phyloP scores from a whole-genome alignment of 37 sponge, comb jelly and placozoan genomes.

The Chondrosia reniformis region DNA sequence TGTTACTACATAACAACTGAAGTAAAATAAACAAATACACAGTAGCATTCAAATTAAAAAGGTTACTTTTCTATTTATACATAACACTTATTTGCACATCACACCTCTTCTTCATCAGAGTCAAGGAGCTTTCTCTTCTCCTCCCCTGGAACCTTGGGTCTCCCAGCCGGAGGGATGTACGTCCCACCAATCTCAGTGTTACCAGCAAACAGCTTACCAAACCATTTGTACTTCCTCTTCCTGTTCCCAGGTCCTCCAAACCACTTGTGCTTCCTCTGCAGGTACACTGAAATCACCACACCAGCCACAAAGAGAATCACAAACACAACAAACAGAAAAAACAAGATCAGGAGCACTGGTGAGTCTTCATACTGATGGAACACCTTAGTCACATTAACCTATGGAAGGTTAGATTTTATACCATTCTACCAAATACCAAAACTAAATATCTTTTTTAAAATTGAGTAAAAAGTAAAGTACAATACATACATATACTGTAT shows the following conservation, averaged over 20 bases:
- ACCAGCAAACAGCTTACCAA: not conserved
- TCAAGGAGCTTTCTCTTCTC: constrained; percentile 4
- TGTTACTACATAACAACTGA: too few species aligned
- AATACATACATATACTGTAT: constrained; percentile 6
- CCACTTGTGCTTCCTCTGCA: not conserved
- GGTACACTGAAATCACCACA: not conserved
- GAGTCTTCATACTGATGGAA: too few species aligned
- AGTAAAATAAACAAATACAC: too few species aligned
- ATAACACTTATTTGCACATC: too few species aligned
- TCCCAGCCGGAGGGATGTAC: constrained; percentile 24
- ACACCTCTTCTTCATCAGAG: constrained; percentile 23
- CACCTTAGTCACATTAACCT: too few species aligned
- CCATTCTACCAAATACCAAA: not conserved
- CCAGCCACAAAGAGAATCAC: not conserved
- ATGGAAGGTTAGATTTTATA: too few species aligned
- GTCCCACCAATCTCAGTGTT: not conserved
- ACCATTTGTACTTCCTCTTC: not conserved
- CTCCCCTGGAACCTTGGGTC: constrained; percentile 16
- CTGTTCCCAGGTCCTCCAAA: too few species aligned
- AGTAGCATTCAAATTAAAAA: too few species aligned
- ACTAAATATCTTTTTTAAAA: not conserved
- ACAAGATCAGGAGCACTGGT: too few species aligned
- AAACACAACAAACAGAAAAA: not conserved
- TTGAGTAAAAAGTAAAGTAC: not conserved
- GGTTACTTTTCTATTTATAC: too few species aligned